Evolutionary conservation across 2,113 vertebrate genomes (phyloP).

Genomic region (Ailuropoda melanoleuca): DNA sequence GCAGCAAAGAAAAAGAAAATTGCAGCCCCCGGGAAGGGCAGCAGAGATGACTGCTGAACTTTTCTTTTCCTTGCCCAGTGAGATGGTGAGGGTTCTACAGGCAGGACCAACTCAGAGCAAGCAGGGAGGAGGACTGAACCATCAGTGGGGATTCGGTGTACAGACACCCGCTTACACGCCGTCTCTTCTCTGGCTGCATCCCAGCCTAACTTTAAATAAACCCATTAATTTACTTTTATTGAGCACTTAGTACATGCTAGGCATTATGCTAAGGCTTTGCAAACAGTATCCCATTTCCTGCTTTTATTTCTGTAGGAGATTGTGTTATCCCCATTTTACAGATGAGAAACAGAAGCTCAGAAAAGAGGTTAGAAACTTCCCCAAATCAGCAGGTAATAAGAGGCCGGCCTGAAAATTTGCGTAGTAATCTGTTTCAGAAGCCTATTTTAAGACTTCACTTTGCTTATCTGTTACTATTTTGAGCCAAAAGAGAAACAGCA

Average conservation of each 20-base stretch:
- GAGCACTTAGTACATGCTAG: background rate
- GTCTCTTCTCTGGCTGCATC: background rate
- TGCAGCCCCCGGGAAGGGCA: background rate
- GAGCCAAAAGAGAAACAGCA: background rate
- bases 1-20: background rate
- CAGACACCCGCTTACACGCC: accelerated
- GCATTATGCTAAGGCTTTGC: background rate
- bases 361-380: background rate
- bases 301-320: background rate
- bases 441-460: background rate
- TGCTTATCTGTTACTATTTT: conserved; percentile 4
- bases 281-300: background rate
- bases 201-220: background rate
- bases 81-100: background rate
- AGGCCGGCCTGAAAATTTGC: background rate
- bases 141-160: accelerated
- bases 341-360: background rate
- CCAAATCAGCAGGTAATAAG: background rate
- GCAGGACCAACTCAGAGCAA: accelerated
- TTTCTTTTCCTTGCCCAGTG: background rate
- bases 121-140: background rate
- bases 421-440: background rate
- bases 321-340: background rate
- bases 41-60: background rate
- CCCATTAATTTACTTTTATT: background rate